These are phyloP conservation scores for Nothura maculosa DNA, from an alignment of 2,797 vertebrate species.

Conservation along the genomic window DNA sequence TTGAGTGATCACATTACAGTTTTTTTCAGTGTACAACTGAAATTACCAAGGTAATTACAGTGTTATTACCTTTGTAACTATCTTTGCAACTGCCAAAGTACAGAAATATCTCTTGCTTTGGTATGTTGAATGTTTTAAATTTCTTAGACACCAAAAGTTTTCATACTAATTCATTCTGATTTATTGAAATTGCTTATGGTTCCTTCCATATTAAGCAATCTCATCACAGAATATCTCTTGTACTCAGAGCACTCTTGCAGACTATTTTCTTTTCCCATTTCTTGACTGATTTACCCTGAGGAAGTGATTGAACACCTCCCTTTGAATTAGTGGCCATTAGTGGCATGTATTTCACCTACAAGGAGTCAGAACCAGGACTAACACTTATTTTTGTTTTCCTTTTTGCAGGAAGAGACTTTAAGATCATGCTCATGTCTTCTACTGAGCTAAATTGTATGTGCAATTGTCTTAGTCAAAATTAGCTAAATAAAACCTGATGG, in stretches of 20 bases:
- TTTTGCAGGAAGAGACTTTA: neutral
- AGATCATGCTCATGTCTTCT: neutral
- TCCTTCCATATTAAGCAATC: neutral
- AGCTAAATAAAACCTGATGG: neutral
- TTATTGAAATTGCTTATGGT: neutral
- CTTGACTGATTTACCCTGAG: neutral
- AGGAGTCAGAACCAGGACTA: neutral
- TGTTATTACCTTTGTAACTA: neutral
- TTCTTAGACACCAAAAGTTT: neutral
- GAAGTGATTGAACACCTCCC: neutral
- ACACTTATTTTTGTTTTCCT: neutral
- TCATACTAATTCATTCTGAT: neutral
- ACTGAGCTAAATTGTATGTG: neutral
- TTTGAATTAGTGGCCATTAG: neutral
- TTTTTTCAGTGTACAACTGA: neutral
- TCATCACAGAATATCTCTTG: neutral
- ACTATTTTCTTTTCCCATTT: neutral
- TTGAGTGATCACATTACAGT: neutral
- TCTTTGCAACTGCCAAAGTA: neutral
- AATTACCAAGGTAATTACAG: no score
- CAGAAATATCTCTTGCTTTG: neutral
- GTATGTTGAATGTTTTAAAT: neutral
- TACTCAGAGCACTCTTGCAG: neutral
- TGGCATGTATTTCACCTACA: neutral
- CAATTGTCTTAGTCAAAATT: neutral